Base-by-base conservation (phyloP, 2,113 vertebrate species). In the Perccottus glenii region DNA sequence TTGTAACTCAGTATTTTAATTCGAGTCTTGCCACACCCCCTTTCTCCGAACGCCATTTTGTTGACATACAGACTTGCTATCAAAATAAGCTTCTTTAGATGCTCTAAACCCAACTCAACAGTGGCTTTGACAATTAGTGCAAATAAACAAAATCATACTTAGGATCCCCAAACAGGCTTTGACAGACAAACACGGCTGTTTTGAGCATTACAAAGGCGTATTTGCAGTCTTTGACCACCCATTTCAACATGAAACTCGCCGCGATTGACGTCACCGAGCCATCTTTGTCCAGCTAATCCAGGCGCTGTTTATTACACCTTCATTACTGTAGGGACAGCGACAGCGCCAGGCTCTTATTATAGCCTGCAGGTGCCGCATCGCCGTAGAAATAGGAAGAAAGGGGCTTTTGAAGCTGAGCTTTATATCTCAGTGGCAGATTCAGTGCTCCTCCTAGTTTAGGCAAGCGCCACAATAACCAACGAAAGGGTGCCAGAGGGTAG, bases 221-320 rank as follows among this genome's bases (percentile, higher is more conserved):
- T 73, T n/a, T 32, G 44, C 51, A 45, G 66, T 60, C 36, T 61
- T 49, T 50, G 75, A 64, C 60, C 88, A 70, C 86, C 79, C 87
- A 80, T 88, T 86, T 87, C 87, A 88, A 86, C 90, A 86, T 78
- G 88, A 90, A 79, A 87, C 85, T 86, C 76, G 84, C 77, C 78
- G 45, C 85, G 66, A 87, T 79, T 93, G 93, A 94, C 93, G 93
- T 94, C 93, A 94, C 64, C 79, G 70, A 88, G 90, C 89, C 90
- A 87, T 91, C 88, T 92, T 89, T 90, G 91, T 91, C 81, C 87
- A 67, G 43, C 78, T 88, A 90, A 91, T 89, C 90, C 91, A 67
- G 82, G 79, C 86, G 74, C 83, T 86, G 81, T 80, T 87, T 89
- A 81, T 90, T 82, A 82, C 89, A 65, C 85, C 88, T 87, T 84